Evolutionary conservation across 2,797 vertebrate genomes (phyloP), one percentile per base, ranked within the genome.

Genomic region (Hemibagrus guttatus): DNA sequence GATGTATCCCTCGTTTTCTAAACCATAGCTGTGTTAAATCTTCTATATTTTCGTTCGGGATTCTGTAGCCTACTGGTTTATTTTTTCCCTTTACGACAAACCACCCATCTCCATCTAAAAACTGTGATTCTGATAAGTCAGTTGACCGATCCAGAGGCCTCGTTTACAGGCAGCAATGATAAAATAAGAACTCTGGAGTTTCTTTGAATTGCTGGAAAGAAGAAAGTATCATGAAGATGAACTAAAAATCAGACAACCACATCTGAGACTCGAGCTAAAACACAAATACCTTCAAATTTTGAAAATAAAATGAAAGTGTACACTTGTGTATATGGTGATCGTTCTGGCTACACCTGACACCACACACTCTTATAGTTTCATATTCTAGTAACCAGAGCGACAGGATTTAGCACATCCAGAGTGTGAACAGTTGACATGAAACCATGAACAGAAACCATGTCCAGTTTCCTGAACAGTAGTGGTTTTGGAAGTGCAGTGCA

Each of bases 381-480:
- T 52, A 78, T 78, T 76, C 52, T 31, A n/a, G 39, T 46, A 81
- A 39, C 14, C 31, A 21, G 4, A 59, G 56, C 35, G 35, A 4
- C 76, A 71, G 49, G 39, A 59, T 81, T 69, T 54, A 35, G 28
- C 31, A 16, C 16, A 28, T 54, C 56, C 9, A 16, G 16, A 11
- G 58, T 35, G 35, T 35, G n/a, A 17, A 42, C 3, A 61, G 35
- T 9, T 16, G 74, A 58, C 49, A 54, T n/a, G 59, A 61, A 12
- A 31, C 7, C 7, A 49, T 39, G 35, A 2, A 52, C 49, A 42
- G 39, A 35, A 78, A 81, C 52, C 14, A 68, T 26, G 35, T 59
- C 35, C 78, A 81, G n/a, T 79, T 88, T 85, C 86, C 88, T 78
- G 42, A 83, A 87, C 31, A 66, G 83, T 81, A 86, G 64, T 87